Base-by-base conservation (phyloP, 2,113 vertebrate species). In the Alexandromys fortis region DNA sequence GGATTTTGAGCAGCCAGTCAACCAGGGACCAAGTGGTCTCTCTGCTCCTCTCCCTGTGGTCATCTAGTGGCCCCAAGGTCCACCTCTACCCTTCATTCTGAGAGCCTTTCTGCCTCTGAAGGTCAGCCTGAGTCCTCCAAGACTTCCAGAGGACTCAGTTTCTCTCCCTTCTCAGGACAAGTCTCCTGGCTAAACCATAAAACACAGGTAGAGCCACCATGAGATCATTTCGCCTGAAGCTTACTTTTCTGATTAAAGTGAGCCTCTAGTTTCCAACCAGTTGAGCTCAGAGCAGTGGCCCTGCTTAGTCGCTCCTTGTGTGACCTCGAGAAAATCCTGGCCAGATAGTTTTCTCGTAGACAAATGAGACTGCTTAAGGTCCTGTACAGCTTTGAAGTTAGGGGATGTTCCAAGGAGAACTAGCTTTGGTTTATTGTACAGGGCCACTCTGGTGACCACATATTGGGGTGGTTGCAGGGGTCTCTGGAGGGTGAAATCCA, bases 251-350 rank as follows among this genome's bases (percentile, higher is more conserved):
- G 6, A 21, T 85, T 85, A 72, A 85, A 81, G 7, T 35, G 19
- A 49, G 61, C 83, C 16, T 75, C 52, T 49, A 63, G 24, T 58
- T 91, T 76, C 91, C 55, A 33, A 22, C 30, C 11, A 87, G 47
- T 63, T 87, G 33, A 90, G 68, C 49, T 47, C 81, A 87, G 90
- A 96, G 45, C 76, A 85, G 12, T 22, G 38, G 49, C 12, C 26
- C 33, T 92, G 33, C 30, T 28, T 1, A 1, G 30, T 61, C 42
- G 16, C 26, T 87, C 8, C 73, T 47, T 83, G 68, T 7, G 4
- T 73, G 78, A 68, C 89, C 94, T 76, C 4, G 67, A 77, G 38
- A 91, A 94, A 94, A 83, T 58, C 26, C 68, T 94, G 47, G 42
- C 58, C 24, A 35, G 52, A 58, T 73, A 38, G 26, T 88, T 94